Evolutionary conservation across 2,888 invertebrate genomes (phyloP).

Genomic region (Coelopa pilipes): DNA sequence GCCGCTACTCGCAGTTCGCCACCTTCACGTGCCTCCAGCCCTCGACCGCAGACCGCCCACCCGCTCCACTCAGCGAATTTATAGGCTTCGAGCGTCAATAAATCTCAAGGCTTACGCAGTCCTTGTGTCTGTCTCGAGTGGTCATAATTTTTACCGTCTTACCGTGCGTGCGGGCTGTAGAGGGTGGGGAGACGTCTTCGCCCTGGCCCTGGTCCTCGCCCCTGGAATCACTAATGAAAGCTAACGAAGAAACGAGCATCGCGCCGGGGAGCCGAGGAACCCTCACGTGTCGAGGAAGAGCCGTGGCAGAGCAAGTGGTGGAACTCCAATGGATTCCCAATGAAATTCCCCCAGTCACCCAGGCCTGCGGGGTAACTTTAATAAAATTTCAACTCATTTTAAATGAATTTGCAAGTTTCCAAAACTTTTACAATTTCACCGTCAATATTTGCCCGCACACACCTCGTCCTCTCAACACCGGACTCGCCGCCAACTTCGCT

Average conservation of each 20-base stretch:
- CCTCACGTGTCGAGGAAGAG: too few species aligned
- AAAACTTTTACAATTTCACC: slow-evolving; percentile 24
- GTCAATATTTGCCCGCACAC: slow-evolving; percentile 16
- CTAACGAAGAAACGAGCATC: too few species aligned
- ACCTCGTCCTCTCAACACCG: neutral
- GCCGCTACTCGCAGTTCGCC: neutral
- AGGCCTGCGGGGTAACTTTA: too few species aligned
- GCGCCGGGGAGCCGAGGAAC: too few species aligned
- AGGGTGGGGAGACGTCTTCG: neutral
- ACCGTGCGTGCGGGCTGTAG: slow-evolving; percentile 28
- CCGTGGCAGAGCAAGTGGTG: too few species aligned
- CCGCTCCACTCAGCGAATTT: slow-evolving; percentile 58
- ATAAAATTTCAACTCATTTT: neutral
- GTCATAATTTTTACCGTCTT: slow-evolving; percentile 37
- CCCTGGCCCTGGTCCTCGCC: too few species aligned
- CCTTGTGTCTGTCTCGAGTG: slow-evolving; percentile 29
- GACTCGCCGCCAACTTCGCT: neutral
- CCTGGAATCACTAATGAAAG: too few species aligned
- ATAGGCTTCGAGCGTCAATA: slow-evolving; percentile 59
- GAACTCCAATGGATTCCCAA: too few species aligned
- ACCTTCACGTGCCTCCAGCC: neutral
- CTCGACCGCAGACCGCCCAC: neutral
- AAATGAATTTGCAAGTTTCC: neutral
- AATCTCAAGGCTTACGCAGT: slow-evolving; percentile 51
- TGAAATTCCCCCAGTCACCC: too few species aligned